Evolutionary conservation across 2,113 vertebrate genomes (phyloP), one percentile per base, ranked within the genome.

Genomic region (Catagonus wagneri): DNA sequence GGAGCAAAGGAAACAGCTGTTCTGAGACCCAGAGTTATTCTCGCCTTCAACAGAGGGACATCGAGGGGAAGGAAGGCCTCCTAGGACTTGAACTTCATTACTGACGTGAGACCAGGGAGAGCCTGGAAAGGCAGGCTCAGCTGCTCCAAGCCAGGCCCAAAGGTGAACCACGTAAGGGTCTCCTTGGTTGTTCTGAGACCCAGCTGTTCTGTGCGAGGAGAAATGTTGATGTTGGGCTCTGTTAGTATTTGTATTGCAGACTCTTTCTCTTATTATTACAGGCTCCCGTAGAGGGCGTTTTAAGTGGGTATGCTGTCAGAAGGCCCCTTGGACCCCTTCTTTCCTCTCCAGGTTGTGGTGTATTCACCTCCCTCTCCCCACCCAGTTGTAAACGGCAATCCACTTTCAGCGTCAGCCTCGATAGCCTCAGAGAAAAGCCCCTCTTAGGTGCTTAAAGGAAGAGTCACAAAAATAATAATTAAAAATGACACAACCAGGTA

Each of bases 381-480:
- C 65, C 58, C 20, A 39, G 25, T 83, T n/a, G 44, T 61, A 69
- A 72, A 52, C 84, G 83, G 85, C 78, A 71, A 44, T 75, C 25
- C 44, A 94, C 44, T 90, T 71, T 69, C 34, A 79, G 68, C 86
- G 83, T 95, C 75, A 91, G 74, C 91, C 93, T 44, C 74, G 54
- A 79, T 83, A 71, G 74, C 34, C 58, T 83, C 61, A 68, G 68
- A 97, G 83, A 95, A 89, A 94, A 90, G 32, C 69, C 68, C 94
- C 71, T 96, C 71, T 84, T 68, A 92, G 83, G 29, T 6, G 50
- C 32, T 56, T 56, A 95, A 96, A 93, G 68, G 85, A 94, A 90
- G 61, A 83, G 58, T 80, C 50, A 68, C 52, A 92, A 88, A 97
- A 97, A 97, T 97, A 97, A 83, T 95, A 97, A 97, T 97, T 96